Conservation (phyloP, 2,888 invertebrate genomes). For the Calliphora vomitoria region DNA sequence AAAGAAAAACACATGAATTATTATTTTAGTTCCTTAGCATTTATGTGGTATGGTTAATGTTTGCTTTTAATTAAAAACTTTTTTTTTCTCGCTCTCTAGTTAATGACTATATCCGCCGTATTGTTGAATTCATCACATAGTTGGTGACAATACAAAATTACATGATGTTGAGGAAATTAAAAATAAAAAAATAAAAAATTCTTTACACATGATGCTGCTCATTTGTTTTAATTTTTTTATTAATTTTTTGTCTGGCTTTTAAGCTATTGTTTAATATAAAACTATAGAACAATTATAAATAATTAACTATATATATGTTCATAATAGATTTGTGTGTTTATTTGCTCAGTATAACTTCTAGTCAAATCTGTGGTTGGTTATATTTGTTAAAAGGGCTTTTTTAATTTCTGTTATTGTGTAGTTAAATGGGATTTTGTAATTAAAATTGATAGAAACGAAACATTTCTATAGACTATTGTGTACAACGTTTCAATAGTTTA, state of each 20-base stretch:
- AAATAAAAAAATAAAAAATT: constrained; percentile 28
- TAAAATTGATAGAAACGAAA: constrained; percentile 27
- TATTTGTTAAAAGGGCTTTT: constrained; percentile 27
- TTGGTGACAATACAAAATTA: constrained; percentile 55
- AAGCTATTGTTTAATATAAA: constrained; percentile 51
- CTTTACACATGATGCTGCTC: constrained; percentile 51
- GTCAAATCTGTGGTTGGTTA: constrained; percentile 22
- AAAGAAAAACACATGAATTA: constrained; percentile 43
- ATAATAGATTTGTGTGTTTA: constrained; percentile 30
- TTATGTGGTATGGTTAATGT: constrained; percentile 48
- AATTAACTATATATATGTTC: constrained; percentile 48
- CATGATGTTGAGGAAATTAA: constrained; percentile 34
- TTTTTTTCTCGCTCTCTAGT: constrained; percentile 4
- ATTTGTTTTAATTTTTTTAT: constrained; percentile 37
- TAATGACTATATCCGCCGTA: constrained; percentile 69
- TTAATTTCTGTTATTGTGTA: constrained; percentile 35
- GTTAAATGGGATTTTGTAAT: constrained; percentile 26
- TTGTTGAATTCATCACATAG: constrained; percentile 60
- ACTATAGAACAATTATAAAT: constrained; percentile 56
- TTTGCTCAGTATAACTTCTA: background rate
- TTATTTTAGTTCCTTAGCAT: constrained; percentile 32
- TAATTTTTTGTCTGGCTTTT: constrained; percentile 39
- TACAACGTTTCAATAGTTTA: background rate
- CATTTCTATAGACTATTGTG: constrained; percentile 41
- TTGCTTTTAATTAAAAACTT: constrained; percentile 64